phyloP scores from a whole-genome alignment of 2,888 invertebrate species.

The Luperina testacea region DNA sequence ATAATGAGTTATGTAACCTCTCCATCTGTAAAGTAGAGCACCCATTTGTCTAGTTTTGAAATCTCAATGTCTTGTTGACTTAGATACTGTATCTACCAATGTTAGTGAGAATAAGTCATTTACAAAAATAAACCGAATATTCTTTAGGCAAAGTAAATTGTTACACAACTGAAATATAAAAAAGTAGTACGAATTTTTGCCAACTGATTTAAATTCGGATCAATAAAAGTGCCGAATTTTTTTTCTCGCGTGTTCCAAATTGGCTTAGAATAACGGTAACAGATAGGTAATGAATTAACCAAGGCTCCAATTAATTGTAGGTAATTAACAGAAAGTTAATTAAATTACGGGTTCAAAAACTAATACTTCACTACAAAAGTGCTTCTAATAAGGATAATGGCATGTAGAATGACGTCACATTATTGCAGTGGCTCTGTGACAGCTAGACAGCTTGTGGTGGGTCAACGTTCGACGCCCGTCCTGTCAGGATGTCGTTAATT shows the following conservation, averaged over 20 bases:
- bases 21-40: constrained; percentile 45
- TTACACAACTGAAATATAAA: constrained; percentile 35
- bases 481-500: constrained; percentile 87
- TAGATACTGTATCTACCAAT: constrained; percentile 25
- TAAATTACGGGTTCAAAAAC: constrained; percentile 3
- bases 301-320: constrained; percentile 31
- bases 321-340: not conserved
- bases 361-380: not conserved
- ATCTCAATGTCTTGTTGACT: constrained; percentile 30
- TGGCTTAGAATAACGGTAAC: constrained; percentile 48
- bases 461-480: constrained; percentile 84
- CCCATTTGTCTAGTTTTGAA: constrained; percentile 46
- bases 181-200: constrained; percentile 39
- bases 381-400: constrained; percentile 4
- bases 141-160: constrained; percentile 24
- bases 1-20: constrained; percentile 47
- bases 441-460: constrained; percentile 64
- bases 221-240: constrained; percentile 47
- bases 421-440: constrained; percentile 55
- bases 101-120: constrained; percentile 27
- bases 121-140: constrained; percentile 19
- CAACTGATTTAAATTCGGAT: constrained; percentile 53
- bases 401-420: constrained; percentile 55
- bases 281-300: constrained; percentile 35
- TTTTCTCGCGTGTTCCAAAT: constrained; percentile 53